A percentile compares a stretch with the other conserved stretches of the same genome.
phyloP scores from a whole-genome alignment of 2,113 vertebrate species.

The Cochlearius cochlearius region DNA sequence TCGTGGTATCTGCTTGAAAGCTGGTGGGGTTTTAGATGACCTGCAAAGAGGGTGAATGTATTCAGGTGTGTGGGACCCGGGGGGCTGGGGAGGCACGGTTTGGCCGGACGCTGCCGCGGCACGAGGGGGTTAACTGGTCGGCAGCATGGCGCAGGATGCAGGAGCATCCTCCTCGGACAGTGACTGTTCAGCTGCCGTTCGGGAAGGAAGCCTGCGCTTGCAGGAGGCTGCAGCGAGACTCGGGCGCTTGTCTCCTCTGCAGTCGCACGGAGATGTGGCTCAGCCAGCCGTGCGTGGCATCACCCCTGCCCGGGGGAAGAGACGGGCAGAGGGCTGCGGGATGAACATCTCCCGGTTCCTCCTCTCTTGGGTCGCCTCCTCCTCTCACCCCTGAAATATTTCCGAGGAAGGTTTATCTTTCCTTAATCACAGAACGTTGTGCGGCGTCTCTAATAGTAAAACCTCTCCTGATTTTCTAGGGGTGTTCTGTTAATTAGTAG shows the following conservation, averaged over 20 bases:
- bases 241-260: background rate
- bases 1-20: background rate
- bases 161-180: background rate
- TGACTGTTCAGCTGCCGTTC: background rate
- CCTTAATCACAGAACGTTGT: slow-evolving; percentile 18
- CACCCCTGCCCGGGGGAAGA: background rate
- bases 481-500: slow-evolving; percentile 67
- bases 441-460: slow-evolving; percentile 20
- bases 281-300: background rate
- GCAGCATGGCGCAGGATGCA: fast-evolving
- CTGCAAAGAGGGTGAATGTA: background rate
- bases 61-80: background rate
- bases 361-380: background rate
- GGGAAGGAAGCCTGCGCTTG: background rate
- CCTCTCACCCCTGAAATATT: background rate
- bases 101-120: background rate
- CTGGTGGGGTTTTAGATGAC: background rate
- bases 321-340: background rate
- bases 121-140: background rate
- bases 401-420: slow-evolving; percentile 3
- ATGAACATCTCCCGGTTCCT: background rate
- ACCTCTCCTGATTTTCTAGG: slow-evolving; percentile 45
- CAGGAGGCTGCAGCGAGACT: background rate
- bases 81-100: background rate
- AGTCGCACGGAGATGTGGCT: background rate